Conservation (phyloP, 2,888 invertebrate genomes). For the Cerceris rybyensis region DNA sequence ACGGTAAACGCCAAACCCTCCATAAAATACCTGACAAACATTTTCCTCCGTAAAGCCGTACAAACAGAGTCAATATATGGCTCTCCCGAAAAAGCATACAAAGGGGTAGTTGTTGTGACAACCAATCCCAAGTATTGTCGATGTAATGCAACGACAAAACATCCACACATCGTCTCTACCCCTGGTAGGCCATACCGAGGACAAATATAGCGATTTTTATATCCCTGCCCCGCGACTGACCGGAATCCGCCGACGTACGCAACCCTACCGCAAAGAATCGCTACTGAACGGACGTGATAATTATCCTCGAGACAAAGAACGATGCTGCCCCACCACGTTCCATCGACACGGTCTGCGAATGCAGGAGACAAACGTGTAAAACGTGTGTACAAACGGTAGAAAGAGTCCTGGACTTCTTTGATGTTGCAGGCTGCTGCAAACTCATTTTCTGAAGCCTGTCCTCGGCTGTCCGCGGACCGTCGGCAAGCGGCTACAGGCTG, state of each 20-base stretch:
- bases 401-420: constrained; percentile 55
- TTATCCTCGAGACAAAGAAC: constrained; percentile 75
- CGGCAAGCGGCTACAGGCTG: constrained; percentile 46
- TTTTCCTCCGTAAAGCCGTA: background rate
- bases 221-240: constrained; percentile 30
- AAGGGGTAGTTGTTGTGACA: constrained; percentile 47
- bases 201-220: constrained; percentile 59
- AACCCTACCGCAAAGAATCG: constrained; percentile 70
- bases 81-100: constrained; percentile 37
- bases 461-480: constrained; percentile 69
- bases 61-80: constrained; percentile 25
- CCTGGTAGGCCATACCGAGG: constrained; percentile 24
- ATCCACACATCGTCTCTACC: constrained; percentile 8
- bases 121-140: constrained; percentile 51
- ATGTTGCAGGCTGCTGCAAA: constrained; percentile 65
- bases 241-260: constrained; percentile 9
- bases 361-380: constrained; percentile 33
- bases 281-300: constrained; percentile 74
- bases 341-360: constrained; percentile 61
- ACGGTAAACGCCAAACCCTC: too few species aligned
- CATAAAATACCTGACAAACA: background rate
- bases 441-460: constrained; percentile 71
- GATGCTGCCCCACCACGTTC: constrained; percentile 52
- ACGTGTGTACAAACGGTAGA: constrained; percentile 27
- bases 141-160: constrained; percentile 48